Percentiles rank a stretch among this genome's conserved stretches.
Conservation (phyloP, 1,140 invertebrate species). For the Anastatus disparis region DNA sequence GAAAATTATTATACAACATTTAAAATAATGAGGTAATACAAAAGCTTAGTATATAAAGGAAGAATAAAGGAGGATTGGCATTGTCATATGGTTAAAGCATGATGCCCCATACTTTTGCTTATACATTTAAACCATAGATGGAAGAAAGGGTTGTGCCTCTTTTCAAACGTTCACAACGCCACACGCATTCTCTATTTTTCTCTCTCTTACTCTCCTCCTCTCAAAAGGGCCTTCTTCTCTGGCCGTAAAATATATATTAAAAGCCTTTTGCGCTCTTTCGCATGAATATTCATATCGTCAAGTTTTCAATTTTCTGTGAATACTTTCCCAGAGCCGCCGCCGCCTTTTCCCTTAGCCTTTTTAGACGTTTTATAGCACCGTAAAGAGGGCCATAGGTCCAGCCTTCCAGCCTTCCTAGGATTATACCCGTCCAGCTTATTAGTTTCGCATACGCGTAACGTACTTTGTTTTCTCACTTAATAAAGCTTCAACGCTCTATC, state of each 20-base stretch:
- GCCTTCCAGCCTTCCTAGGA: slow-evolving; percentile 43
- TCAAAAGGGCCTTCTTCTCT: slow-evolving; percentile 50
- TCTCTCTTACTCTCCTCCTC: slow-evolving; percentile 28
- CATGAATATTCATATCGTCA: slow-evolving; percentile 63
- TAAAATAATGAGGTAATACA: too few relatives aligned
- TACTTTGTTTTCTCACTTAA: slow-evolving; percentile 52
- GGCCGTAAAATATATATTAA: slow-evolving; percentile 65
- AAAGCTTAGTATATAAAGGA: too few relatives aligned
- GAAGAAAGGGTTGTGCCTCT: too few relatives aligned
- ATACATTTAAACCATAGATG: too few relatives aligned
- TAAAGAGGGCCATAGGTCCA: slow-evolving; percentile 54
- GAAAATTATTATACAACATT: too few relatives aligned
- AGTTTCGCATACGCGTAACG: slow-evolving; percentile 51
- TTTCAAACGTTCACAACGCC: too few relatives aligned
- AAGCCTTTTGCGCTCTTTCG: slow-evolving; percentile 44
- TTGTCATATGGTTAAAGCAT: background rate
- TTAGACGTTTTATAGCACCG: slow-evolving; percentile 61
- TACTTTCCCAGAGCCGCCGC: slow-evolving; percentile 57
- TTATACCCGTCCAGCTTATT: slow-evolving; percentile 58
- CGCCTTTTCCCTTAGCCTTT: too few relatives aligned
- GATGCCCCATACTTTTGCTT: slow-evolving; percentile 17
- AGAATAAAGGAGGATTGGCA: too few relatives aligned
- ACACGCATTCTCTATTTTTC: slow-evolving; percentile 31
- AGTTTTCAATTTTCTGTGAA: slow-evolving; percentile 64
- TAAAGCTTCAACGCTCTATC: slow-evolving; percentile 45